phyloP scores from a whole-genome alignment of 2,797 vertebrate species.

The Xenopus petersii region DNA sequence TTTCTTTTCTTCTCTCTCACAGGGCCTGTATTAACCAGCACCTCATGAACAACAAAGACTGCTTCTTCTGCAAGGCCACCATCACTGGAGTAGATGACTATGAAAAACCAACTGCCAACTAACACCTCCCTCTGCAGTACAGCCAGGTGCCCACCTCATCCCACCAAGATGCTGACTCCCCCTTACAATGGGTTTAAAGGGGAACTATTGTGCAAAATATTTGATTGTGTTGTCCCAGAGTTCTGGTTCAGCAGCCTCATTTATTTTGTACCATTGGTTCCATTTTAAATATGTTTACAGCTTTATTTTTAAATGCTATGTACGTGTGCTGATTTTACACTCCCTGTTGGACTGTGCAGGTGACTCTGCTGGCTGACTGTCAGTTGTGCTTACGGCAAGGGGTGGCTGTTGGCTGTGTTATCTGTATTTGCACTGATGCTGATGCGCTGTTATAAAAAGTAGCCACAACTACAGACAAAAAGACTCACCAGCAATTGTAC shows the following conservation, averaged over 20 bases:
- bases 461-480: too few species aligned
- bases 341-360: not conserved
- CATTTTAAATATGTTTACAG: conserved; percentile 16
- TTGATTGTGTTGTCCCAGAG: not conserved
- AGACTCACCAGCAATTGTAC: not conserved
- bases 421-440: too few species aligned
- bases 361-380: too few species aligned
- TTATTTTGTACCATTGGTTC: not conserved
- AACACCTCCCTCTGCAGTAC: conserved; percentile 52
- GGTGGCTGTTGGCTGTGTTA: too few species aligned
- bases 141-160: not conserved
- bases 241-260: not conserved
- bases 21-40: conserved; percentile 98
- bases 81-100: conserved; percentile 90
- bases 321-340: conserved; percentile 3
- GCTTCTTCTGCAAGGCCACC: conserved; percentile 96
- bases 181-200: not conserved
- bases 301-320: conserved; percentile 38
- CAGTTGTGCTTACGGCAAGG: too few species aligned
- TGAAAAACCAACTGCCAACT: conserved; percentile 77
- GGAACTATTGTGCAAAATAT: not conserved
- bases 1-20: conserved; percentile 17
- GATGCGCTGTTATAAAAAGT: too few species aligned
- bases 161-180: not conserved
- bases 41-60: conserved; percentile 98